Base-by-base conservation (phyloP, 1,140 invertebrate species). In the Mya arenaria region DNA sequence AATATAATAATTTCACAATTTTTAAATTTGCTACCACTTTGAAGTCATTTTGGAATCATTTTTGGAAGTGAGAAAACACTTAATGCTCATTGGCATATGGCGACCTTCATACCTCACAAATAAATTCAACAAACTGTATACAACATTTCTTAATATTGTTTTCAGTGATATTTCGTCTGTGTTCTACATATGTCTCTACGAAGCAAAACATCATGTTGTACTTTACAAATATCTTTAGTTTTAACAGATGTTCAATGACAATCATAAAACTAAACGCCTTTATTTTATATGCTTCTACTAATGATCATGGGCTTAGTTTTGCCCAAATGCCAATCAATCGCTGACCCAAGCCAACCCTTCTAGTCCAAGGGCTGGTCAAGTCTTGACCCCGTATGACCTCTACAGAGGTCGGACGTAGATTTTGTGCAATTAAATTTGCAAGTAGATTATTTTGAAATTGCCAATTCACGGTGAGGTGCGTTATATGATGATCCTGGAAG, bases 381-480 rank as follows among this genome's bases (percentile, higher is more conserved):
- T 44, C 77, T 80, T 62, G 77, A 80, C 77, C 77, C 48, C 28
- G 28, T 1, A 32, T 68, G 66, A 80, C 66, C 77, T 37, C 32
- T 19, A 25, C 55, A 32, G 39, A 62, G 65, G 48, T 80, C 37
- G 28, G 44, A 28, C 30, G 66, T 41, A 69, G 66, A 80, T 56
- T 80, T 69, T 71, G 66, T 68, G 77, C 77, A 80, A 80, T 80
- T 80, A 80, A 80, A 80, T 56, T 13, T 8, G 32, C 23, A 15
- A 80, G 77, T 80, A 80, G 77, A 80, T 80, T 80, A 80, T 80
- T 80, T 71, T 34, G 66, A 71, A 80, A 80, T 80, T 80, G 77
- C 56, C 48, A 39, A 71, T 80, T 71, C 66, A 62, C 63, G 52
- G 48, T 39, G 65, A 36, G 71, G 75, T 71, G 77, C 34, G 34